These are phyloP conservation scores for Drosophila diplacantha DNA, from an alignment of 2,888 invertebrate species.

Conservation along the genomic window DNA sequence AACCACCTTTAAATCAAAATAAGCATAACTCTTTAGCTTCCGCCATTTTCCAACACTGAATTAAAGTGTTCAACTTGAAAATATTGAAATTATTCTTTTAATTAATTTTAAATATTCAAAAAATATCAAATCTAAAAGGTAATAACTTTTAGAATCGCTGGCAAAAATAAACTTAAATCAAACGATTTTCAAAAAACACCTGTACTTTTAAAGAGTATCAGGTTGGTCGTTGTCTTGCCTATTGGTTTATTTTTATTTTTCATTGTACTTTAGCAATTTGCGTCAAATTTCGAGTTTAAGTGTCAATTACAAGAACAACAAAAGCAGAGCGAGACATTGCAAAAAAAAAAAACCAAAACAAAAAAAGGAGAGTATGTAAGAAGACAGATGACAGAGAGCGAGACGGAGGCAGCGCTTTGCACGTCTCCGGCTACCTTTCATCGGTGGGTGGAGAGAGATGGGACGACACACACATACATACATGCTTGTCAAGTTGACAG, in stretches of 20 bases:
- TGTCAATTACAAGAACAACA: constrained; percentile 62
- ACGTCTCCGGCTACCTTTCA: constrained; percentile 46
- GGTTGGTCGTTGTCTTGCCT: not conserved
- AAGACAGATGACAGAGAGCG: constrained; percentile 21
- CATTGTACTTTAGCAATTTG: constrained; percentile 59
- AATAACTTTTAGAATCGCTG: not conserved
- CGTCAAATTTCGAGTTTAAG: constrained; percentile 72
- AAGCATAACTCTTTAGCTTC: too few species aligned
- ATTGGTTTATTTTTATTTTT: not conserved
- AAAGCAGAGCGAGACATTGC: constrained; percentile 32
- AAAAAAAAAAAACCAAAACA: constrained; percentile 3
- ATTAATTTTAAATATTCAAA: too few species aligned
- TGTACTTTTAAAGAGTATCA: not conserved
- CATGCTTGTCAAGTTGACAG: constrained; percentile 59
- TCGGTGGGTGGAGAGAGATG: constrained; percentile 7
- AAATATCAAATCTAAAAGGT: not conserved
- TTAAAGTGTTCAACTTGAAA: not conserved
- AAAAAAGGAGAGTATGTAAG: not conserved
- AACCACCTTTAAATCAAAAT: too few species aligned
- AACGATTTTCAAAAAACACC: too few species aligned
- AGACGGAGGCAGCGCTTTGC: constrained; percentile 25
- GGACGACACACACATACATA: not conserved
- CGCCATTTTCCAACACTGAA: not conserved
- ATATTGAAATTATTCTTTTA: not conserved
- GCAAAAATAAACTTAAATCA: not conserved